Evolutionary conservation across 2,113 vertebrate species (phyloP).

Genomic region (Apteryx mantelli): DNA sequence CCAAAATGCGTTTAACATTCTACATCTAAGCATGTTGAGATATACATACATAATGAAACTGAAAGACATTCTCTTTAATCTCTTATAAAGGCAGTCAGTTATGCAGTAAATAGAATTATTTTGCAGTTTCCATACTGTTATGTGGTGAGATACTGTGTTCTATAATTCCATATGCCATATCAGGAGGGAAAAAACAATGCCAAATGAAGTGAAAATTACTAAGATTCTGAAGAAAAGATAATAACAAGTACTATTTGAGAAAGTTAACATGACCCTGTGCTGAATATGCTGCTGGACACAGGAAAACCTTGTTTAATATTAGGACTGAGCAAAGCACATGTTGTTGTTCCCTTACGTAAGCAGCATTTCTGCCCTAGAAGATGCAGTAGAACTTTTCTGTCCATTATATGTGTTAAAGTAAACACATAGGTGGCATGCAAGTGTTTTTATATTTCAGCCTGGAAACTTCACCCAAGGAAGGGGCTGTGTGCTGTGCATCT

Average conservation of each 20-base stretch:
- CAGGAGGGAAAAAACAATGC: neutral
- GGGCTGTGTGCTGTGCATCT: neutral
- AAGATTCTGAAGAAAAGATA: neutral
- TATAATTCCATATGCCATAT: fast-evolving
- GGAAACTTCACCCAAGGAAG: neutral
- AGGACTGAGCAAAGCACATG: neutral
- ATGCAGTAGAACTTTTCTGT: neutral
- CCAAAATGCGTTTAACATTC: conserved; percentile 57
- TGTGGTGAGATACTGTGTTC: neutral
- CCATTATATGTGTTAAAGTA: neutral
- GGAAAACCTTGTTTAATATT: neutral
- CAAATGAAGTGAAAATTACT: neutral
- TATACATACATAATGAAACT: conserved; percentile 60
- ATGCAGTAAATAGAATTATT: conserved; percentile 68
- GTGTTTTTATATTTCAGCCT: neutral
- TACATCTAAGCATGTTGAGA: conserved; percentile 68
- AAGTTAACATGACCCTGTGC: neutral
- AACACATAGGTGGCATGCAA: neutral
- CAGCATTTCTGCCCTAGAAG: neutral
- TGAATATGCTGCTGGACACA: no score
- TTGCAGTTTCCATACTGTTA: conserved; percentile 52
- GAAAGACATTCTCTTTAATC: conserved; percentile 60
- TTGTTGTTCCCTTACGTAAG: neutral
- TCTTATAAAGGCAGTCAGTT: conserved; percentile 67
- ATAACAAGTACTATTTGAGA: neutral